Evolutionary conservation across 2,888 invertebrate genomes (phyloP).

Genomic region (Halictus ligatus): DNA sequence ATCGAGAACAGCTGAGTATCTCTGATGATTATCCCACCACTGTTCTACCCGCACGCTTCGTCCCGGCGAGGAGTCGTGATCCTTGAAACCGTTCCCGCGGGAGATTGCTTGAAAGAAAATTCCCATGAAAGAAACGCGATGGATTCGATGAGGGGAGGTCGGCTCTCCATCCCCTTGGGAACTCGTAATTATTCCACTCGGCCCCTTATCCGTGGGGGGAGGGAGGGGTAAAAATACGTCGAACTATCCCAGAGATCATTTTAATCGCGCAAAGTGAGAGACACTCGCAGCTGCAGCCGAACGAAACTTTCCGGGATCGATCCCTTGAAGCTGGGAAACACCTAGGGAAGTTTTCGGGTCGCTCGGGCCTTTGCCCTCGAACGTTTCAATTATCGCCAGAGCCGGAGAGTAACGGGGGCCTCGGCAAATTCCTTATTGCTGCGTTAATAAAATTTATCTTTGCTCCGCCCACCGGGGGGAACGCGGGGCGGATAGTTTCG

Average conservation of each 20-base stretch:
- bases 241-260: conserved; percentile 19
- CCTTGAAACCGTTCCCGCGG: background rate
- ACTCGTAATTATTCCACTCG: conserved; percentile 28
- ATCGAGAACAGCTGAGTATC: conserved; percentile 2
- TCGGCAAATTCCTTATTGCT: conserved; percentile 13
- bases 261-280: conserved; percentile 35
- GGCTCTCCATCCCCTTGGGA: background rate
- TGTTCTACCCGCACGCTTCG: background rate
- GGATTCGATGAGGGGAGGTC: background rate
- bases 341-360: conserved; percentile 9
- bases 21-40: conserved; percentile 11
- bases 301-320: conserved; percentile 26
- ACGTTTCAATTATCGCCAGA: conserved; percentile 23
- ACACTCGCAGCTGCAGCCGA: background rate
- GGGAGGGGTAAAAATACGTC: background rate
- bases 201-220: background rate
- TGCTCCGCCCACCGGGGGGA: background rate
- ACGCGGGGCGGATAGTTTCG: background rate
- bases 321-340: conserved; percentile 8
- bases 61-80: background rate
- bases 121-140: background rate
- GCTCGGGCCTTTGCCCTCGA: background rate
- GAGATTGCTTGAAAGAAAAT: too few species aligned
- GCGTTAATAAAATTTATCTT: conserved; percentile 21
- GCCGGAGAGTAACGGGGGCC: conserved; percentile 8